Evolutionary conservation across 2,797 vertebrate genomes (phyloP).

Genomic region (Scyliorhinus canicula): DNA sequence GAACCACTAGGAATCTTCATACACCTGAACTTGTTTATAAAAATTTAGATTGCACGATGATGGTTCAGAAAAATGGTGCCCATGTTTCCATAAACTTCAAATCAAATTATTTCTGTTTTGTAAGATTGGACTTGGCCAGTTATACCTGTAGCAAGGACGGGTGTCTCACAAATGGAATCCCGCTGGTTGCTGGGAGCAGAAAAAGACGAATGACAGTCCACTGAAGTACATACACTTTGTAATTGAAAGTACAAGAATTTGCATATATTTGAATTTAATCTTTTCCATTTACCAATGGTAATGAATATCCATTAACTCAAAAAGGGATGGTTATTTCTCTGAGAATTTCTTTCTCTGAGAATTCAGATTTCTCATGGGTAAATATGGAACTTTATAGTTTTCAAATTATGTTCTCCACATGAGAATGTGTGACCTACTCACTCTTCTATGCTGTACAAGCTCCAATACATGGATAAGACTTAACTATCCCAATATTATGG

Average conservation of each 20-base stretch:
- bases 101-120: neutral
- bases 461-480: neutral
- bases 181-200: neutral
- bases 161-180: neutral
- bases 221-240: neutral
- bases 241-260: slow-evolving; percentile 17
- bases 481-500: neutral
- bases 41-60: neutral
- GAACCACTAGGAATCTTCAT: neutral
- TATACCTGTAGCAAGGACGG: neutral
- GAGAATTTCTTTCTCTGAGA: slow-evolving; percentile 17
- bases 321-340: slow-evolving; percentile 9
- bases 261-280: slow-evolving; percentile 31
- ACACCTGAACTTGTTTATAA: neutral
- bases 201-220: neutral
- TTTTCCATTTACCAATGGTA: slow-evolving; percentile 21
- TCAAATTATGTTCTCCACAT: neutral
- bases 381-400: neutral
- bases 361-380: neutral
- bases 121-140: neutral
- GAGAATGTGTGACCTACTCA: neutral
- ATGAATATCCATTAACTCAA: slow-evolving; percentile 13
- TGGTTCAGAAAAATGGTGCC: neutral
- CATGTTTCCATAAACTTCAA: neutral
- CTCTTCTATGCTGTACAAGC: neutral